phyloP scores from a whole-genome alignment of 2,888 invertebrate species.

The Euspilapteryx auroguttella region DNA sequence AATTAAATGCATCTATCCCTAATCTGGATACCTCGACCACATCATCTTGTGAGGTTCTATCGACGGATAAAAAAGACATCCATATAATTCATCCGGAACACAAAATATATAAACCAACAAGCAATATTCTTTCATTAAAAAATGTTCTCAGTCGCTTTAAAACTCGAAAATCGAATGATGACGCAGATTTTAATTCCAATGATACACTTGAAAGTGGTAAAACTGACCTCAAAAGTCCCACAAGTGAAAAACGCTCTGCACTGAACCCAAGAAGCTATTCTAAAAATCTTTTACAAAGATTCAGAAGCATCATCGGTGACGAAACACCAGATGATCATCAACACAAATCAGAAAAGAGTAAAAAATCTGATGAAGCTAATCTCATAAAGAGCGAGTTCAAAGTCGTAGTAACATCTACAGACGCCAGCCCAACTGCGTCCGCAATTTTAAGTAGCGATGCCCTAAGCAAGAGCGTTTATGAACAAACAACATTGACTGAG shows the following conservation, averaged over 20 bases:
- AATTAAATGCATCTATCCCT: conserved; percentile 30
- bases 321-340: conserved; percentile 40
- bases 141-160: conserved; percentile 61
- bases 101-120: conserved; percentile 73
- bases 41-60: conserved; percentile 57
- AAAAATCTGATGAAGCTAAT: conserved; percentile 15
- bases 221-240: conserved; percentile 37
- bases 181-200: conserved; percentile 45
- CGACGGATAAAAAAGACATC: conserved; percentile 32
- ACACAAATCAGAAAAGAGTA: conserved; percentile 19
- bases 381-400: conserved; percentile 32
- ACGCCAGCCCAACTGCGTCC: conserved; percentile 28
- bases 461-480: conserved; percentile 42
- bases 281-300: conserved; percentile 46
- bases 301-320: conserved; percentile 51
- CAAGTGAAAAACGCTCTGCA: conserved; percentile 36
- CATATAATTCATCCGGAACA: conserved; percentile 74
- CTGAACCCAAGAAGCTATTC: conserved; percentile 48
- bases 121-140: conserved; percentile 54
- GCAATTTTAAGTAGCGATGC: conserved; percentile 23
- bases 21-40: conserved; percentile 55
- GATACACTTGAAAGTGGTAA: conserved; percentile 33
- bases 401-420: conserved; percentile 39
- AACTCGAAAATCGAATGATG: conserved; percentile 29
- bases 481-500: conserved; percentile 29